phyloP scores from a whole-genome alignment of 2,888 invertebrate species.

The Monoplex corrugatus region DNA sequence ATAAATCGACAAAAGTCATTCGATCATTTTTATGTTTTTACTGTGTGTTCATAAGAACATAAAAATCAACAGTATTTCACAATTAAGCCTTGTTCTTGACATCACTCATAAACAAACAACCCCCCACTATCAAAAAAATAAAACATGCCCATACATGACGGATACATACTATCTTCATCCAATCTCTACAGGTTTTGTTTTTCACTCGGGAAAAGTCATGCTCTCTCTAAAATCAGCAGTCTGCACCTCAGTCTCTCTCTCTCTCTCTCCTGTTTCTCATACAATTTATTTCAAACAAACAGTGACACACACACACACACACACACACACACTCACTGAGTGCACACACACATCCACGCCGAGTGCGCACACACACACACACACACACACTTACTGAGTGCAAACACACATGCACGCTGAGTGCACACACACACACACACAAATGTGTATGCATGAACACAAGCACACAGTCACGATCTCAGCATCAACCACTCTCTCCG shows the following conservation, averaged over 20 bases:
- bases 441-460: too few relatives aligned
- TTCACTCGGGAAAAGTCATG: neutral
- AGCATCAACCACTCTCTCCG: too few relatives aligned
- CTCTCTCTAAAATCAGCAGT: too few relatives aligned
- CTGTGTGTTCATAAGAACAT: slow-evolving; percentile 1
- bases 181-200: too few relatives aligned
- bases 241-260: too few relatives aligned
- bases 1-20: neutral
- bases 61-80: slow-evolving; percentile 16
- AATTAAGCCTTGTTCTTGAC: too few relatives aligned
- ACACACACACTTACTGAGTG: neutral
- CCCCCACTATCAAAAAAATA: neutral
- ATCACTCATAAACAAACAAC: too few relatives aligned
- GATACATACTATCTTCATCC: neutral
- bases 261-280: too few relatives aligned
- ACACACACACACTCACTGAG: neutral
- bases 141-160: neutral
- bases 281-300: too few relatives aligned
- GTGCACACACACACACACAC: slow-evolving; percentile 37
- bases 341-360: neutral
- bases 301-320: neutral
- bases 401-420: slow-evolving; percentile 10
- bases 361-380: neutral
- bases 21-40: neutral
- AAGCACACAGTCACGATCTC: too few relatives aligned